These are phyloP conservation scores for Xanthorhoe spadicearia DNA, from an alignment of 2,888 invertebrate genomes.

Conservation along the genomic window DNA sequence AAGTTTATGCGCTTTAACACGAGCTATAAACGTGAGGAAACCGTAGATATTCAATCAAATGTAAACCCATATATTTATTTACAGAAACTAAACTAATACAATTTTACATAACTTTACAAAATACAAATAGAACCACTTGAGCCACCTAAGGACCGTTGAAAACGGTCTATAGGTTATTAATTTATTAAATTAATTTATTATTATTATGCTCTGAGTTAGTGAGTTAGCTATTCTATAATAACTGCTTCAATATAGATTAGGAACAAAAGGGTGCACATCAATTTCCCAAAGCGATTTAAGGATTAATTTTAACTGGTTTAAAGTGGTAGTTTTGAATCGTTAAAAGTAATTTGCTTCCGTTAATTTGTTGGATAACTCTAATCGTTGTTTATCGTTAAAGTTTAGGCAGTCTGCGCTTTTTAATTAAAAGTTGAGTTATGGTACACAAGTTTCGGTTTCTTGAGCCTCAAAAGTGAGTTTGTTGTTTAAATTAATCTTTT, in stretches of 20 bases:
- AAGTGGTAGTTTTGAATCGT: conserved; percentile 33
- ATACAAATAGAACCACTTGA: no score
- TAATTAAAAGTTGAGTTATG: conserved; percentile 2
- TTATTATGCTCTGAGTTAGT: neutral
- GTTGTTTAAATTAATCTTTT: neutral
- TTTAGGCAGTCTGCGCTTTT: conserved; percentile 10
- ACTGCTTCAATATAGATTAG: conserved; percentile 9
- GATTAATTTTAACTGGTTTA: conserved; percentile 42
- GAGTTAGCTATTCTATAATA: conserved; percentile 7
- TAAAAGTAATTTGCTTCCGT: conserved; percentile 39
- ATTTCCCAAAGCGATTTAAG: conserved; percentile 30
- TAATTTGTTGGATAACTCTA: conserved; percentile 18
- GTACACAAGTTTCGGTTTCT: neutral
- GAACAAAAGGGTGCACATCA: conserved; percentile 32
- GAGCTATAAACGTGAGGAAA: no score
- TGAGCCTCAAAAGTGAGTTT: neutral
- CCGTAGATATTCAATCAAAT: no score
- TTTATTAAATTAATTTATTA: no score
- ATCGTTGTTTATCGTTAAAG: conserved; percentile 20
- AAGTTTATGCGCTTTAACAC: no score
- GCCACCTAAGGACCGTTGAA: no score
- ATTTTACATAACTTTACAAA: no score
- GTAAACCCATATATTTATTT: no score
- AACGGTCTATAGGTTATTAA: no score
- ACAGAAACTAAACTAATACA: no score